phyloP scores from a whole-genome alignment of 2,888 invertebrate species.

The Ormia ochracea region DNA sequence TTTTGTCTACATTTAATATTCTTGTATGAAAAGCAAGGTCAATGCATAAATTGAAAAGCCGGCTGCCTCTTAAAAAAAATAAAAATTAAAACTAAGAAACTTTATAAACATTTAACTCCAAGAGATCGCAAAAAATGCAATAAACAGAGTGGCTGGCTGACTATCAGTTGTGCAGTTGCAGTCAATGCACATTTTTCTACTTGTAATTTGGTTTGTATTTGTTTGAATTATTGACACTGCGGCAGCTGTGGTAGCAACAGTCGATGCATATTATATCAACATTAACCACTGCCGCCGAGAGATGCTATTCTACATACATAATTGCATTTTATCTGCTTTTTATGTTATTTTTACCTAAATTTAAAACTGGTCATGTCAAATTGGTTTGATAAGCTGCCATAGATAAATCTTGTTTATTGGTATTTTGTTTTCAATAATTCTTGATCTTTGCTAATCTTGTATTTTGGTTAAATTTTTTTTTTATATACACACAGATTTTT shows the following conservation, averaged over 20 bases:
- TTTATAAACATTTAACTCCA: slow-evolving; percentile 40
- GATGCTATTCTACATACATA: background rate
- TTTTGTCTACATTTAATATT: slow-evolving; percentile 18
- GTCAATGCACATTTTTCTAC: background rate
- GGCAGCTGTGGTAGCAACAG: background rate
- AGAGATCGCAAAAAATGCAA: slow-evolving; percentile 47
- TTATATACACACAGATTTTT: too few species aligned
- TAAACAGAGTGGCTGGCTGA: background rate
- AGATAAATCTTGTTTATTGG: slow-evolving; percentile 60
- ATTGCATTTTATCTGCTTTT: background rate
- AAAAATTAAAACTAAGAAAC: slow-evolving; percentile 15
- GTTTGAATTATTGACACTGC: slow-evolving; percentile 16
- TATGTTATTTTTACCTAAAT: slow-evolving; percentile 5
- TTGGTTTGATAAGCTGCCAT: slow-evolving; percentile 60
- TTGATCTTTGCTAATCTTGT: too few species aligned
- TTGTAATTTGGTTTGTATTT: slow-evolving; percentile 14
- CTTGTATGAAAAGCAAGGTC: slow-evolving; percentile 62
- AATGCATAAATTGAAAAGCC: slow-evolving; percentile 63
- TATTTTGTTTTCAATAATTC: slow-evolving; percentile 43
- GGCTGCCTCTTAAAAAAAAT: slow-evolving; percentile 35
- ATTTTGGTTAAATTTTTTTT: too few species aligned
- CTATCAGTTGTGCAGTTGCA: slow-evolving; percentile 8
- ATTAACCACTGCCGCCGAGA: background rate
- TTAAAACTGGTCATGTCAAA: slow-evolving; percentile 51
- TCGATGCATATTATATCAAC: background rate